Conservation (phyloP, 2,888 invertebrate species). For the Aricia artaxerxes region DNA sequence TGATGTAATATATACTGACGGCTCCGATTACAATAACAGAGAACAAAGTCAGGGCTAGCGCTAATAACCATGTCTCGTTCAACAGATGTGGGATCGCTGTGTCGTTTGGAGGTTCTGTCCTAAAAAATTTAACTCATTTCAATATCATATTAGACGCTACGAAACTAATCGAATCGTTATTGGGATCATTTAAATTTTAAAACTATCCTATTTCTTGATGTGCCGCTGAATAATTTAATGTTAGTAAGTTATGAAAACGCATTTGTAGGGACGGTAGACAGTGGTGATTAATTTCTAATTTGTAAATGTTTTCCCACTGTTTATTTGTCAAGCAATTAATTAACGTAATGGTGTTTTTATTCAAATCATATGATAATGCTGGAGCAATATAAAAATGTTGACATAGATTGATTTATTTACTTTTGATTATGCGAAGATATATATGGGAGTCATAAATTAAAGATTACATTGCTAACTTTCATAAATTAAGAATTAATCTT, state of each 20-base stretch:
- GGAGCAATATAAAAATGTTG: conserved; percentile 18
- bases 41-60: conserved; percentile 66
- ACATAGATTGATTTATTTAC: conserved; percentile 23
- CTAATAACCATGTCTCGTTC: conserved; percentile 73
- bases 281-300: conserved; percentile 26
- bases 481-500: background rate
- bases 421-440: conserved; percentile 15
- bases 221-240: conserved; percentile 6
- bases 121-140: conserved; percentile 43
- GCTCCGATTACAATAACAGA: conserved; percentile 67
- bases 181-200: conserved; percentile 1
- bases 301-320: conserved; percentile 28
- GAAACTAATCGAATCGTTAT: conserved; percentile 9
- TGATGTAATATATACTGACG: conserved; percentile 71
- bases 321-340: conserved; percentile 23
- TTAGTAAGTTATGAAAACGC: background rate
- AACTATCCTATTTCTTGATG: background rate
- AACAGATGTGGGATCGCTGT: conserved; percentile 68
- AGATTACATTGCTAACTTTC: background rate
- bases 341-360: conserved; percentile 21
- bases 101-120: conserved; percentile 74
- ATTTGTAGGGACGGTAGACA: conserved; percentile 4
- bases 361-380: conserved; percentile 28
- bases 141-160: background rate
- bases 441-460: conserved; percentile 3